phyloP scores from a whole-genome alignment of 2,113 vertebrate species.

The Pteropus alecto region DNA sequence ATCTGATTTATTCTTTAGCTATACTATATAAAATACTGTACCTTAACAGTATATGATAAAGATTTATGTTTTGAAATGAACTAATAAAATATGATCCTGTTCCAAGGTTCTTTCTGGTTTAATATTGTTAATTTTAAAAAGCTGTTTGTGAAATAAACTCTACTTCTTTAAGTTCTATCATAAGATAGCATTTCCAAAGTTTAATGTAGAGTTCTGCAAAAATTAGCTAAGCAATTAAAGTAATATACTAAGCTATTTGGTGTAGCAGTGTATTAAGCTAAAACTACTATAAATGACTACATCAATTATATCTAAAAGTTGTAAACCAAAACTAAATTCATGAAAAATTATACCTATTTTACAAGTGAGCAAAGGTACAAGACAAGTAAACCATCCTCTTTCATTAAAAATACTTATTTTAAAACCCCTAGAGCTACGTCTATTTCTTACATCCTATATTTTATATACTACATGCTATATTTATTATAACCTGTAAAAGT shows the following conservation, averaged over 20 bases:
- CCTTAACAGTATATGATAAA: not conserved
- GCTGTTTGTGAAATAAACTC: not conserved
- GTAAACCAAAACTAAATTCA: not conserved
- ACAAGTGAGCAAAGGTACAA: not conserved
- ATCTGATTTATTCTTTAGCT: not conserved
- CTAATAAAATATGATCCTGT: not conserved
- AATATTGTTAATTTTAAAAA: not conserved
- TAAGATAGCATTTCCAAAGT: not conserved
- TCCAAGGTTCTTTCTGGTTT: not conserved
- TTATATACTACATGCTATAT: not conserved
- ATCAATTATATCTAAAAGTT: not conserved
- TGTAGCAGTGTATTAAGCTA: not conserved
- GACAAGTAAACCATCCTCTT: not conserved
- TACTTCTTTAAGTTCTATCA: not conserved
- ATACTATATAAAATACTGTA: not conserved
- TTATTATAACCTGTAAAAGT: conserved; percentile 3
- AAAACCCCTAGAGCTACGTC: not conserved
- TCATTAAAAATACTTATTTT: not conserved
- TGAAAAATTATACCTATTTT: not conserved
- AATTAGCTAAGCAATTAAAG: conserved; percentile 14
- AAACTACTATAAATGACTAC: not conserved
- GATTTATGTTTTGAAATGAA: conserved; percentile 5
- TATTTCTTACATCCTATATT: not conserved
- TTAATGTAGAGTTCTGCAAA: not conserved
- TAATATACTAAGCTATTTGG: not conserved